Evolutionary conservation across 2,797 vertebrate genomes (phyloP).

Genomic region (Calcarius lapponicus): DNA sequence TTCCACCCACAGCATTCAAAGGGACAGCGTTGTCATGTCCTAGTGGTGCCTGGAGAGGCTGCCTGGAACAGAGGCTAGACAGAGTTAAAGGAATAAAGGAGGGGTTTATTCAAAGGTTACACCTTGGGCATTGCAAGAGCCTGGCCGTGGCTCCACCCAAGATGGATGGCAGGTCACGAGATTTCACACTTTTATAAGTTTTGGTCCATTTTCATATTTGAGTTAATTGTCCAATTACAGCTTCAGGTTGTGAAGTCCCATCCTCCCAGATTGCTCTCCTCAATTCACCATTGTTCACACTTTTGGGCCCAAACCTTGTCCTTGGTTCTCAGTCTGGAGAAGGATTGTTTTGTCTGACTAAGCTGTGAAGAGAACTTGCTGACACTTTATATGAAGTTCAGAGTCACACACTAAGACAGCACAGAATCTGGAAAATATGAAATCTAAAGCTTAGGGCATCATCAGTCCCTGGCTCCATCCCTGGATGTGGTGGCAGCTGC

Average conservation of each 20-base stretch:
- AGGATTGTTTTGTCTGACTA: not conserved
- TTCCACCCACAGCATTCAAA: accelerated
- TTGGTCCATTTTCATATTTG: not conserved
- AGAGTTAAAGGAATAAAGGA: not conserved
- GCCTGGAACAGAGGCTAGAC: not conserved
- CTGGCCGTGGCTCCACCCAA: not conserved
- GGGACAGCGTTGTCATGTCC: accelerated
- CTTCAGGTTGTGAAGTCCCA: not conserved
- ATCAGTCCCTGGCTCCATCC: accelerated
- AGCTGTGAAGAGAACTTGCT: not conserved
- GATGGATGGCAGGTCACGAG: accelerated
- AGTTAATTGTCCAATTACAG: not conserved
- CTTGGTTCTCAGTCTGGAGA: not conserved
- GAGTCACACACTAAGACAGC: not conserved
- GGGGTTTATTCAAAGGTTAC: not conserved
- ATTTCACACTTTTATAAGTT: not conserved
- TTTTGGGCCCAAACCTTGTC: not conserved
- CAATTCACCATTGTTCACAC: accelerated
- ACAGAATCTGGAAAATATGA: not conserved
- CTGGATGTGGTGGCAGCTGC: accelerated
- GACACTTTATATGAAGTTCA: not conserved
- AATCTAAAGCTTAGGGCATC: not conserved
- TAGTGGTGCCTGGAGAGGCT: not conserved
- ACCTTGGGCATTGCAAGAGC: not conserved
- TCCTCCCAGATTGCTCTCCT: not conserved